Evolutionary conservation across 2,888 invertebrate species (phyloP).

Genomic region (Carabus problematicus): DNA sequence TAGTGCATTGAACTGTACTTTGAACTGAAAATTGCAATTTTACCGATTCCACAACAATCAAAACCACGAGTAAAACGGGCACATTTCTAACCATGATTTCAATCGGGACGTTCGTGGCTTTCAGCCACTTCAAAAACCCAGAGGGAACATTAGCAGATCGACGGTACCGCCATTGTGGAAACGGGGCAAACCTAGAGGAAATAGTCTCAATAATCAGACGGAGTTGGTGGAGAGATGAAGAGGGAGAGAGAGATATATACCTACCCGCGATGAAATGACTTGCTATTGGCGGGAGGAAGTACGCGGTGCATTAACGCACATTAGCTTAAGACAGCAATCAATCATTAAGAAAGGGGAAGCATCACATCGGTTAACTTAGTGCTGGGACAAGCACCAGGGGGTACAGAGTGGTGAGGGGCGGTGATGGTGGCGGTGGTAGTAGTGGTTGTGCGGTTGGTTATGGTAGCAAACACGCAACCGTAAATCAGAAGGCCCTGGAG

Average conservation of each 20-base stretch:
- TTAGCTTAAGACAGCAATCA: slow-evolving; percentile 41
- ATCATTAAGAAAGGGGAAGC: slow-evolving; percentile 16
- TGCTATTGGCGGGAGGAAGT: background rate
- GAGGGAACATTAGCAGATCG: slow-evolving; percentile 5
- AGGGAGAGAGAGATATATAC: background rate
- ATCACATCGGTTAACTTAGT: background rate
- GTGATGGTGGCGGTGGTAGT: background rate
- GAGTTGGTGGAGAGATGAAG: background rate
- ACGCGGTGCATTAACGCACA: slow-evolving; percentile 34
- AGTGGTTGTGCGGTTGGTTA: background rate
- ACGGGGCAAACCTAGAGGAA: slow-evolving; percentile 30
- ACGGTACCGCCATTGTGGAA: slow-evolving; percentile 14
- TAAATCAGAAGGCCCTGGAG: too few relatives aligned
- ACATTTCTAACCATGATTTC: background rate
- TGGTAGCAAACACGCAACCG: background rate
- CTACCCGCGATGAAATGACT: background rate
- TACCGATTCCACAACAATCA: too few relatives aligned
- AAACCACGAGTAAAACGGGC: too few relatives aligned
- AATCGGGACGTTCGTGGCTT: background rate
- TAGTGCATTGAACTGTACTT: too few relatives aligned
- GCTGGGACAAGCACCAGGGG: background rate
- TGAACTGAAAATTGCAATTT: too few relatives aligned
- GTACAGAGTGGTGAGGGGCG: background rate
- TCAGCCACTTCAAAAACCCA: slow-evolving; percentile 27
- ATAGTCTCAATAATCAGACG: slow-evolving; percentile 33